These are phyloP conservation scores for Pammene fasciana DNA, from an alignment of 2,888 invertebrate species.

Conservation along the genomic window DNA sequence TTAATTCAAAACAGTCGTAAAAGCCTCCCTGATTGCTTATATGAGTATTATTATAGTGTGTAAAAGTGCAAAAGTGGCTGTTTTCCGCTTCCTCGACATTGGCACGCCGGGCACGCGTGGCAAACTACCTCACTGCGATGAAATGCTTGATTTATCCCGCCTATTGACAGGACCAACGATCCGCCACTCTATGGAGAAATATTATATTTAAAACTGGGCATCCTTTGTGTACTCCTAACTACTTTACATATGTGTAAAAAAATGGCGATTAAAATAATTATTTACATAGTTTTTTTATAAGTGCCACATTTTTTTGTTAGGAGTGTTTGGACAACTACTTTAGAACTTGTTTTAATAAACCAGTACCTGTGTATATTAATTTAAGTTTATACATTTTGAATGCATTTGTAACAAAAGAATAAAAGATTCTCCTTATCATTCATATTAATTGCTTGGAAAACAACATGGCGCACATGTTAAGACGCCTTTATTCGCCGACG, in stretches of 20 bases:
- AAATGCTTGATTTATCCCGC: slow-evolving; percentile 39
- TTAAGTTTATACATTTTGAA: slow-evolving; percentile 11
- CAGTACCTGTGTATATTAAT: slow-evolving; percentile 6
- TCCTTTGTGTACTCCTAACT: background rate
- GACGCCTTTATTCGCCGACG: slow-evolving; percentile 57
- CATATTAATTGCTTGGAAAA: slow-evolving; percentile 67
- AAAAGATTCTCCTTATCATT: slow-evolving; percentile 58
- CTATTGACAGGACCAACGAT: slow-evolving; percentile 39
- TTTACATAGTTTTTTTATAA: no score
- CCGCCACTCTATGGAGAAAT: slow-evolving; percentile 31
- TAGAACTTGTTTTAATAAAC: background rate
- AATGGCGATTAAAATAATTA: no score
- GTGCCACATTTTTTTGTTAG: no score
- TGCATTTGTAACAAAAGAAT: slow-evolving; percentile 41
- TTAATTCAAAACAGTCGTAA: slow-evolving; percentile 19
- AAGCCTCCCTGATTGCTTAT: slow-evolving; percentile 21
- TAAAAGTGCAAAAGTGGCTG: slow-evolving; percentile 30
- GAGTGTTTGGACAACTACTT: background rate
- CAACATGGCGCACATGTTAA: slow-evolving; percentile 63
- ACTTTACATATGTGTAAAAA: no score
- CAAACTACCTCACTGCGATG: slow-evolving; percentile 39
- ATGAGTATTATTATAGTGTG: slow-evolving; percentile 24
- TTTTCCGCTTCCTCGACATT: slow-evolving; percentile 22
- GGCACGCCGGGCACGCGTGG: slow-evolving; percentile 26
- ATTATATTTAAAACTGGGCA: slow-evolving; percentile 1